Conservation (phyloP, 92 coral and sea anemone species). For the Porites evermanni region DNA sequence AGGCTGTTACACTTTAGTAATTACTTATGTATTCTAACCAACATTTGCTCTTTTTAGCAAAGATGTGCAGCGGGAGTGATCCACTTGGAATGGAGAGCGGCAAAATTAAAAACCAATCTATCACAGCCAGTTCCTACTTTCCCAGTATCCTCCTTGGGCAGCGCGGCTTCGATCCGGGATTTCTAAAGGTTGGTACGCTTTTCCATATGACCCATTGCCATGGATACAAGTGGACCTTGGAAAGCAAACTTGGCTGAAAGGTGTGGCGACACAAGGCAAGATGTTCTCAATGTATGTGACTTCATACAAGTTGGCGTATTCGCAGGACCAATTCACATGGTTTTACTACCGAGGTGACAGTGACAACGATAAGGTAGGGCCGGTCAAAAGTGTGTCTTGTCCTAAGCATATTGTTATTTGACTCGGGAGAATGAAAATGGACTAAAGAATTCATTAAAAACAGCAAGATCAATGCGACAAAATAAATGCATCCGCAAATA, state of each 20-base stretch:
- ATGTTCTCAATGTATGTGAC: slow-evolving; percentile 19
- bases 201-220: not conserved
- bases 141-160: slow-evolving; percentile 5
- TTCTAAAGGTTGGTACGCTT: slow-evolving; percentile 17
- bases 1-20: too few species aligned
- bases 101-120: slow-evolving; percentile 8
- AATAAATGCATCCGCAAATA: too few species aligned
- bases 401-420: too few species aligned
- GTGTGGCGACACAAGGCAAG: slow-evolving; percentile 39
- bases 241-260: slow-evolving; percentile 11
- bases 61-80: not conserved
- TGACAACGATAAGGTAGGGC: too few species aligned
- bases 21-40: not conserved
- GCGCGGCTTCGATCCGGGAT: slow-evolving; percentile 13
- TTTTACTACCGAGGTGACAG: too few species aligned
- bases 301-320: slow-evolving; percentile 23
- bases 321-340: slow-evolving; percentile 15
- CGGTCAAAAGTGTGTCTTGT: too few species aligned
- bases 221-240: slow-evolving; percentile 41
- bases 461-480: too few species aligned
- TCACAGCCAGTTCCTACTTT: slow-evolving; percentile 25
- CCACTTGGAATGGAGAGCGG: slow-evolving; percentile 30
- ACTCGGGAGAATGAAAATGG: too few species aligned
- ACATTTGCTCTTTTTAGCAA: not conserved
- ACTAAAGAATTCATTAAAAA: too few species aligned